Evolutionary conservation across 2,113 vertebrate genomes (phyloP), one percentile per base, ranked within the genome.

Genomic region (Geococcyx californianus): DNA sequence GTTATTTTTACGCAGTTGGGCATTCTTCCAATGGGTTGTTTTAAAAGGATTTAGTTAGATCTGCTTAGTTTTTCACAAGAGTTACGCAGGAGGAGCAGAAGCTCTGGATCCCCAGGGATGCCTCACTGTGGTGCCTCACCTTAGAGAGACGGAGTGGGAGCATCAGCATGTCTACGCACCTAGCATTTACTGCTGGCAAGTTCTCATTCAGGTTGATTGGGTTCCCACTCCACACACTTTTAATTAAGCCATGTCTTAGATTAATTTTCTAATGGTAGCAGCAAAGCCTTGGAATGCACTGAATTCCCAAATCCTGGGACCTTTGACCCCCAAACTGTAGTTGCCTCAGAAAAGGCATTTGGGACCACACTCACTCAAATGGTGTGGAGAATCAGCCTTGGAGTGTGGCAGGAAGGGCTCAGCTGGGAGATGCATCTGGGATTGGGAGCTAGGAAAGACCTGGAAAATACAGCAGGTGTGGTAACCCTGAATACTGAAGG

Each of bases 351-450:
- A 11, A 5, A 31, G 56, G 42, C 2, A 0, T 12, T 16, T 0
- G 12, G 44, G 33, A 8, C 44, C 12, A 1, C 16, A 1, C 2
- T 0, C 0, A 24, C n/a, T 14, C 6, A 2, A 2, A 3, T 0
- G 12, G 15, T 17, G 49, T 2, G 9, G 12, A 51, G 80, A 16
- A 38, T 38, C 24, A 19, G 64, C n/a, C 24, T 7, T 0, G 13
- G 26, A 34, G 76, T 0, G 4, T 4, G 55, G 3, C 6, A n/a
- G 4, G 31, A 11, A 13, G 42, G 28, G 60, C 16, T 47, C 10
- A 1, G 20, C 74, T 14, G 5, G 6, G 55, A 20, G 52, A 45
- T 16, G 23, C 3, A 1, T 2, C 34, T 10, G 34, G 16, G 33
- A 3, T 7, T 21, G n/a, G 51, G 51, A 58, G 36, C 21, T 9